phyloP scores from a whole-genome alignment of 2,888 invertebrate genomes.

The Trichacis sp. region DNA sequence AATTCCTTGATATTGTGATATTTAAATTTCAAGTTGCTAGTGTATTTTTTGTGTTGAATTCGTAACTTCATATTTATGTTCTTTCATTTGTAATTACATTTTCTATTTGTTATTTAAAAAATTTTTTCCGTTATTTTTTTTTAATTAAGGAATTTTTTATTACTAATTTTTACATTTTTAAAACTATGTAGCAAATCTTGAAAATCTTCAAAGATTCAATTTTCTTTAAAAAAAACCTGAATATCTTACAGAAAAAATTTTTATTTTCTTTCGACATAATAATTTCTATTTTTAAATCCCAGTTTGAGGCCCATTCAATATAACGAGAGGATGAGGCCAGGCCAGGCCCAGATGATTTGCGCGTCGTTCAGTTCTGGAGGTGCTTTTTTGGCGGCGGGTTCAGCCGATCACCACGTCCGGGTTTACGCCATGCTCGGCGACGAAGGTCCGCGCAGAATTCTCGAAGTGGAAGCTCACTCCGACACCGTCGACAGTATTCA shows the following conservation, averaged over 20 bases:
- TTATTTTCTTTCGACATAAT: conserved; percentile 11
- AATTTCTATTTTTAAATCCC: background rate
- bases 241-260: background rate
- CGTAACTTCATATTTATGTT: too few species aligned
- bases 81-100: too few species aligned
- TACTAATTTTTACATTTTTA: too few species aligned
- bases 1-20: too few species aligned
- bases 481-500: conserved; percentile 96
- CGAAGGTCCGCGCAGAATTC: conserved; percentile 79
- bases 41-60: too few species aligned
- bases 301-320: conserved; percentile 88
- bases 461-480: conserved; percentile 76
- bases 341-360: conserved; percentile 96
- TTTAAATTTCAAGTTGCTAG: too few species aligned
- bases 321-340: conserved; percentile 92
- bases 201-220: background rate
- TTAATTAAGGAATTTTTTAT: too few species aligned
- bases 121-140: too few species aligned
- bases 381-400: conserved; percentile 92
- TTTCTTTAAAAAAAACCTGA: background rate
- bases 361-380: conserved; percentile 91
- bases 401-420: conserved; percentile 92
- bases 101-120: too few species aligned
- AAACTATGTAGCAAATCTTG: too few species aligned
- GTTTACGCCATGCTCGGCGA: conserved; percentile 87